These are phyloP conservation scores for Erannis defoliaria DNA, from an alignment of 2,888 invertebrate species.

Conservation along the genomic window DNA sequence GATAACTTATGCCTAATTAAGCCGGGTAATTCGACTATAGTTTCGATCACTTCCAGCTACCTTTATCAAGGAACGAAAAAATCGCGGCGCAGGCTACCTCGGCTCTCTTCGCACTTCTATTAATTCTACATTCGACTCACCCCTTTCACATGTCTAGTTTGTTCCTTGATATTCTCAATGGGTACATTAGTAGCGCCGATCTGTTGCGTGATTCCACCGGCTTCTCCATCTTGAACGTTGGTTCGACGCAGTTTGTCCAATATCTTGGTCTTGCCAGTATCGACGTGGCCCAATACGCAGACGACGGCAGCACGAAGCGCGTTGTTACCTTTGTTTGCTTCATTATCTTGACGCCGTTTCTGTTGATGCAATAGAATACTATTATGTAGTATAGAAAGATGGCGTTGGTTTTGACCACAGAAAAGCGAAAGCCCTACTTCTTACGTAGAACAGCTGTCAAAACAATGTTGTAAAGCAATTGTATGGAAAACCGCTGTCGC, in stretches of 20 bases:
- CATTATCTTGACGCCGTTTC: constrained; percentile 83
- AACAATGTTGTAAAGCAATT: no score
- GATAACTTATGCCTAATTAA: no score
- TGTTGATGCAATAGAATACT: constrained; percentile 41
- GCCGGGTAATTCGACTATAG: no score
- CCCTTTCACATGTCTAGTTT: constrained; percentile 97
- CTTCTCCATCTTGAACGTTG: constrained; percentile 97
- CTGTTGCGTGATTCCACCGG: constrained; percentile 99
- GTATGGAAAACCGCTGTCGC: no score
- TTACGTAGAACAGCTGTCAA: no score
- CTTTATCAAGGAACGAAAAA: no score
- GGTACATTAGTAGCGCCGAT: constrained; percentile 99
- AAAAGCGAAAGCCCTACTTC: no score
- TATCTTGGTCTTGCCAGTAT: constrained; percentile 99
- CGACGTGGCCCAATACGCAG: constrained; percentile 99
- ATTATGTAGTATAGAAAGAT: constrained; percentile 7
- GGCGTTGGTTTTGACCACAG: no score
- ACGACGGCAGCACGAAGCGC: constrained; percentile 97
- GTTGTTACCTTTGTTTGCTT: constrained; percentile 75
- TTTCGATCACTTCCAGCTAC: no score
- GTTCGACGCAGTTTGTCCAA: constrained; percentile 97
- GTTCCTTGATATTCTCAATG: constrained; percentile 97
- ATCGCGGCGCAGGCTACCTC: no score
- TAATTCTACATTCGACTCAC: constrained; percentile 81
- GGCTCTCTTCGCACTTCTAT: no score